Conservation (phyloP, 2,113 vertebrate genomes). For the Shinisaurus crocodilurus region DNA sequence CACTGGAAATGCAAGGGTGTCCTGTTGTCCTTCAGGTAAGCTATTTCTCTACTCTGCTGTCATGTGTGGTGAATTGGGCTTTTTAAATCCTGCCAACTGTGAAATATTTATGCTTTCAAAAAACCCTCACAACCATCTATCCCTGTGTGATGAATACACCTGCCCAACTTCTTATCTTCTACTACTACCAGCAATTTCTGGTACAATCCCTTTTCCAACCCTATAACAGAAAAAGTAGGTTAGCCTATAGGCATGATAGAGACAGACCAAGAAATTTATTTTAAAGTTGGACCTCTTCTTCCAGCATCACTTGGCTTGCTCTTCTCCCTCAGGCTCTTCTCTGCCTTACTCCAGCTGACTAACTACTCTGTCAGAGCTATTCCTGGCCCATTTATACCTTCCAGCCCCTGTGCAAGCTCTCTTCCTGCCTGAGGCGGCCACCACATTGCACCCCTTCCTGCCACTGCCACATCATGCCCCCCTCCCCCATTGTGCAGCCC, state of each 20-base stretch:
- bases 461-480: too few species aligned
- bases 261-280: background rate
- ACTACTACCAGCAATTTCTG: too few species aligned
- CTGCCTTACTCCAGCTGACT: background rate
- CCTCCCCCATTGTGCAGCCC: too few species aligned
- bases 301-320: background rate
- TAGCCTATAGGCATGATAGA: background rate
- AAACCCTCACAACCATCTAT: background rate
- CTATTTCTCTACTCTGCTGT: background rate
- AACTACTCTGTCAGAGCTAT: background rate
- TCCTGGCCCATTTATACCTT: background rate
- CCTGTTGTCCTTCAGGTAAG: constrained; percentile 67
- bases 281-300: background rate
- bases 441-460: too few species aligned
- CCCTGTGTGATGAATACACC: background rate
- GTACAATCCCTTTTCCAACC: background rate
- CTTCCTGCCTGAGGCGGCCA: too few species aligned
- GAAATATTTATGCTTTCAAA: background rate
- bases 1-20: constrained; percentile 27
- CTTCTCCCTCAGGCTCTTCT: background rate
- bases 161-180: background rate
- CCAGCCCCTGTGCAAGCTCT: background rate
- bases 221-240: background rate
- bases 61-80: background rate
- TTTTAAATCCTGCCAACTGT: background rate